phyloP scores from a whole-genome alignment of 2,888 invertebrate genomes.

The Cheilosia vulpina region DNA sequence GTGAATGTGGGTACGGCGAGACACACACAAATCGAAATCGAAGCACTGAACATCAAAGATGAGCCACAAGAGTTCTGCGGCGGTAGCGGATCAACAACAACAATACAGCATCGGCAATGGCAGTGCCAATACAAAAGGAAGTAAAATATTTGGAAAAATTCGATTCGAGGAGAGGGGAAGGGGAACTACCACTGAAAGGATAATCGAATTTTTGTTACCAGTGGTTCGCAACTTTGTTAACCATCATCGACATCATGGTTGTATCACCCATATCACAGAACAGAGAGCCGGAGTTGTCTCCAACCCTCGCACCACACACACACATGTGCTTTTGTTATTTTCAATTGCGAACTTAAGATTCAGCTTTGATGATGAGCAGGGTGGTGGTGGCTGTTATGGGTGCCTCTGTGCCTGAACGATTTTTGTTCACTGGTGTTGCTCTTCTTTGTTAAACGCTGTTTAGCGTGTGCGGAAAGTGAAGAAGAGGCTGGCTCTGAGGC shows the following conservation, averaged over 20 bases:
- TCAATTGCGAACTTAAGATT: conserved; percentile 71
- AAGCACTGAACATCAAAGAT: conserved; percentile 57
- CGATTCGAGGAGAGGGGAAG: conserved; percentile 27
- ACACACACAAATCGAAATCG: conserved; percentile 63
- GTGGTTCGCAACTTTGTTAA: conserved; percentile 69
- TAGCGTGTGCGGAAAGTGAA: conserved; percentile 16
- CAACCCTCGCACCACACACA: conserved; percentile 1
- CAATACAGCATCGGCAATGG: not conserved
- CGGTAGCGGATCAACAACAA: conserved; percentile 8
- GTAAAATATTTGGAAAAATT: conserved; percentile 52
- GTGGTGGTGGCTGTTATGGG: not conserved
- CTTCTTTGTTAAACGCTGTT: conserved; percentile 58
- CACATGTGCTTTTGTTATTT: conserved; percentile 69
- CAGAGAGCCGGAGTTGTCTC: conserved; percentile 1
- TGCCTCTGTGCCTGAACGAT: conserved; percentile 12
- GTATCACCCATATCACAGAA: conserved; percentile 37
- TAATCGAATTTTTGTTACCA: conserved; percentile 59
- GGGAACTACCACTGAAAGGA: conserved; percentile 54
- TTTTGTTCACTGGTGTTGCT: conserved; percentile 46
- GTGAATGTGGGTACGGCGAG: conserved; percentile 38
- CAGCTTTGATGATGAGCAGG: conserved; percentile 48
- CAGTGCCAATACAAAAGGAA: conserved; percentile 15
- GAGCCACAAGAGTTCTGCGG: conserved; percentile 26
- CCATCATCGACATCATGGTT: conserved; percentile 64
- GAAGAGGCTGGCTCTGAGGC: not conserved